Conservation (phyloP, 2,113 vertebrate species). For the Girardinichthys multiradiatus region DNA sequence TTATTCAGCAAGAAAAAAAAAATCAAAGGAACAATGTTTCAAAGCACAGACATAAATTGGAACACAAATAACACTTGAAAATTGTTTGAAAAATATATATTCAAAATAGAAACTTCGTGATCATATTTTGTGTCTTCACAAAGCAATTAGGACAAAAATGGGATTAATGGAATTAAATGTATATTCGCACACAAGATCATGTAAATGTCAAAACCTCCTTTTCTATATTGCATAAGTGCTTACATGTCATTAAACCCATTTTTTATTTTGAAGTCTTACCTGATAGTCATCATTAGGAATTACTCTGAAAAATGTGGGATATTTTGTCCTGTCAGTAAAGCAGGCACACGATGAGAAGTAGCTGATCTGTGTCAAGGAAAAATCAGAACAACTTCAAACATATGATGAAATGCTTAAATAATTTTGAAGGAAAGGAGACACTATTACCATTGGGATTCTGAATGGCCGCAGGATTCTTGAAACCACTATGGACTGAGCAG, state of each 20-base stretch:
- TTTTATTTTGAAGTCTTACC: constrained; percentile 51
- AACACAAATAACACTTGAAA: neutral
- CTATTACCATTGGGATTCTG: constrained; percentile 79
- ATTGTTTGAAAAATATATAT: neutral
- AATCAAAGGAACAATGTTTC: neutral
- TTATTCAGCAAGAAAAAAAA: constrained; percentile 38
- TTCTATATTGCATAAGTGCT: neutral
- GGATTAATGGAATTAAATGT: too few species aligned
- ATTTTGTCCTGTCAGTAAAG: constrained; percentile 74
- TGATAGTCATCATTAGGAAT: constrained; percentile 81
- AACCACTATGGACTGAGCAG: constrained; percentile 79
- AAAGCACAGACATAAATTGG: neutral
- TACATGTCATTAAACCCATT: neutral
- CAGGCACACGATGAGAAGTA: constrained; percentile 80
- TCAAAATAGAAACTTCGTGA: too few species aligned
- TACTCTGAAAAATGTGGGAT: constrained; percentile 80
- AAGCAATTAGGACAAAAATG: neutral
- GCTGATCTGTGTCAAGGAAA: constrained; percentile 71
- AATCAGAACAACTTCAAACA: neutral
- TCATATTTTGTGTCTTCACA: neutral
- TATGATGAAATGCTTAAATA: neutral
- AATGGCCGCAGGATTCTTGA: constrained; percentile 78
- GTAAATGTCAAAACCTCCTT: neutral
- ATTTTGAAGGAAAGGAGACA: neutral
- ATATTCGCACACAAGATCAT: neutral